Evolutionary conservation across 2,113 vertebrate genomes (phyloP).

Genomic region (Heterocephalus glaber): DNA sequence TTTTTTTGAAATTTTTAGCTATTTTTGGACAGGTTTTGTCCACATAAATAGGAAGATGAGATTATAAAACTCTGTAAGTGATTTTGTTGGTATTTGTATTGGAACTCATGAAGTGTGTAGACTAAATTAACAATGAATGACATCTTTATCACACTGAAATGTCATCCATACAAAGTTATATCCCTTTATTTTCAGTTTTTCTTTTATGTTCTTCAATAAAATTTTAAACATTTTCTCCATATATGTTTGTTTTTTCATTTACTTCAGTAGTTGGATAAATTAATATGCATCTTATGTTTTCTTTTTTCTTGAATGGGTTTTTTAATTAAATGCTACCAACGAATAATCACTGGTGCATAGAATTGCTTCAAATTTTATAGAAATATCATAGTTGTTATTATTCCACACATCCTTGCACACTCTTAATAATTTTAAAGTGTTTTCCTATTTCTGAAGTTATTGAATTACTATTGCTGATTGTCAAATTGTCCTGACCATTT

Average conservation of each 20-base stretch:
- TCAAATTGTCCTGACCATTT: neutral
- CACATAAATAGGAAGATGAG: neutral
- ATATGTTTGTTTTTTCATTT: neutral
- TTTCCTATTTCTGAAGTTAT: neutral
- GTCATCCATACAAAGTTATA: neutral
- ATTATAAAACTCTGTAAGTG: neutral
- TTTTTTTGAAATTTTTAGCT: neutral
- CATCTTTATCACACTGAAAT: neutral
- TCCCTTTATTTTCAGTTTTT: neutral
- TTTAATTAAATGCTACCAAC: neutral
- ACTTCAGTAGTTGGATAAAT: neutral
- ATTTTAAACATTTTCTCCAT: neutral
- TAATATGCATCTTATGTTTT: neutral
- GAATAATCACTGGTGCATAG: neutral
- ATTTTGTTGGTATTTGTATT: neutral
- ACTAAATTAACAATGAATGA: neutral
- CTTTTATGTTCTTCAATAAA: neutral
- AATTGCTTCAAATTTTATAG: neutral
- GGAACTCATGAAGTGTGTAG: neutral
- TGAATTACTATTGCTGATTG: neutral
- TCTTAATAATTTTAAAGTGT: neutral
- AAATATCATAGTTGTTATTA: neutral
- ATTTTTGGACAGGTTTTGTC: neutral
- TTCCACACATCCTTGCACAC: neutral
- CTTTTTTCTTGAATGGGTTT: neutral